These are phyloP conservation scores for Chionomys nivalis DNA, from an alignment of 2,113 vertebrate species.

Conservation along the genomic window DNA sequence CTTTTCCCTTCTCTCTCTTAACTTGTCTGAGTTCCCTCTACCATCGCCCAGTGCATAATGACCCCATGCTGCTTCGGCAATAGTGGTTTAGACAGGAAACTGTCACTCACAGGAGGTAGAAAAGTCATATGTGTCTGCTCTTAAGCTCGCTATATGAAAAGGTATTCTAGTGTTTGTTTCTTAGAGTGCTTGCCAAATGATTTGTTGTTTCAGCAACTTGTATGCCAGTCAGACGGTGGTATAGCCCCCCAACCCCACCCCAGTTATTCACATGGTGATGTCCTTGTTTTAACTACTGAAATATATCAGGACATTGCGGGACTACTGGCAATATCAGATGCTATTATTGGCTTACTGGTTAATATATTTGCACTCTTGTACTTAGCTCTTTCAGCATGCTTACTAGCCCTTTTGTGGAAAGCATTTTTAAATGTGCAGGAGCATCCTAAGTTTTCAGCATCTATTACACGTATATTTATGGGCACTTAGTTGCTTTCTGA, in stretches of 20 bases:
- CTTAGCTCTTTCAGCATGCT: slow-evolving; percentile 48
- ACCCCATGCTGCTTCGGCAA: neutral
- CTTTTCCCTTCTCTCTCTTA: neutral
- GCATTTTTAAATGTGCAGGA: slow-evolving; percentile 62
- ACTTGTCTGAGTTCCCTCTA: neutral
- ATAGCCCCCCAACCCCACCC: slow-evolving; percentile 2
- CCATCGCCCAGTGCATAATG: neutral
- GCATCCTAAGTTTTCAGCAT: slow-evolving; percentile 68
- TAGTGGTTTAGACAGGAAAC: slow-evolving; percentile 12
- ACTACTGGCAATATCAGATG: slow-evolving; percentile 53
- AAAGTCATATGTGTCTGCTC: neutral
- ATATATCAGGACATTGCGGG: slow-evolving; percentile 69
- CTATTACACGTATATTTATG: slow-evolving; percentile 57
- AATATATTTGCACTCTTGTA: slow-evolving; percentile 61
- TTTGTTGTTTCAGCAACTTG: slow-evolving; percentile 75
- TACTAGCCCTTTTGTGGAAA: slow-evolving; percentile 62
- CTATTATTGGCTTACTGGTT: slow-evolving; percentile 71
- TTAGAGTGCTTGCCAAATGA: slow-evolving; percentile 62
- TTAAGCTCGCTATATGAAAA: slow-evolving; percentile 49
- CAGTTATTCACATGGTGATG: slow-evolving; percentile 68
- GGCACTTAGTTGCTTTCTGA: slow-evolving; percentile 39
- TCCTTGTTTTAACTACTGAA: slow-evolving; percentile 70
- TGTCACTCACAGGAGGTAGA: neutral
- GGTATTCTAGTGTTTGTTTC: slow-evolving; percentile 49
- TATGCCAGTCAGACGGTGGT: slow-evolving; percentile 51